Evolutionary conservation across 2,888 invertebrate species (phyloP).

Genomic region (Tipula confusa): DNA sequence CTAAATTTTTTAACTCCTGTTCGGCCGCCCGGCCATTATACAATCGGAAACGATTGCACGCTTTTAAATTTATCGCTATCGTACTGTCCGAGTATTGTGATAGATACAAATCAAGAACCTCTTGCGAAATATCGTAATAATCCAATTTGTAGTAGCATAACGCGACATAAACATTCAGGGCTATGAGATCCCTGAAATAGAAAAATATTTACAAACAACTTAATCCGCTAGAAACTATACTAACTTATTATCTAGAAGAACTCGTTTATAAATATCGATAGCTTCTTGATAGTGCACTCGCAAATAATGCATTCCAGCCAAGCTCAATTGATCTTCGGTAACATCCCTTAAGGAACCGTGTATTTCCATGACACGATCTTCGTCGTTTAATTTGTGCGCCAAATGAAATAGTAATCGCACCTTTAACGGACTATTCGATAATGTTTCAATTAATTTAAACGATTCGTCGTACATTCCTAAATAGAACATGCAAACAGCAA

Average conservation of each 20-base stretch:
- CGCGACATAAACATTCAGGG: conserved; percentile 94
- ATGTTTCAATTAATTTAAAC: conserved; percentile 61
- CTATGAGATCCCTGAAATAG: conserved; percentile 73
- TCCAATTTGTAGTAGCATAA: conserved; percentile 97
- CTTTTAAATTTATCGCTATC: conserved; percentile 90
- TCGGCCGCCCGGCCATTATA: conserved; percentile 96
- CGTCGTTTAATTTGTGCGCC: conserved; percentile 88
- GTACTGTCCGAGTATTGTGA: conserved; percentile 90
- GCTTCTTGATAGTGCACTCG: conserved; percentile 97
- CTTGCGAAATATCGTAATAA: conserved; percentile 97
- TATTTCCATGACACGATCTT: conserved; percentile 74
- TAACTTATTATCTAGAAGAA: conserved; percentile 88
- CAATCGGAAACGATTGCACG: conserved; percentile 67
- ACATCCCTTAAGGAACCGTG: conserved; percentile 82
- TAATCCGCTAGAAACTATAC: too few species aligned
- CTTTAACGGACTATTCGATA: conserved; percentile 61
- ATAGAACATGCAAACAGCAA: conserved; percentile 94
- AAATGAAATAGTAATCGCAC: conserved; percentile 87
- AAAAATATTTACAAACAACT: conserved; percentile 10
- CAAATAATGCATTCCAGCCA: conserved; percentile 94
- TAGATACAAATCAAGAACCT: conserved; percentile 90
- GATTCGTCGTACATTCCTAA: conserved; percentile 66
- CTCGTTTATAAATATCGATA: conserved; percentile 94
- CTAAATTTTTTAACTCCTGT: conserved; percentile 77
- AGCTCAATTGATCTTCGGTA: conserved; percentile 89